Evolutionary conservation across 2,888 invertebrate species (phyloP).

Genomic region (Drosophila picticornis): DNA sequence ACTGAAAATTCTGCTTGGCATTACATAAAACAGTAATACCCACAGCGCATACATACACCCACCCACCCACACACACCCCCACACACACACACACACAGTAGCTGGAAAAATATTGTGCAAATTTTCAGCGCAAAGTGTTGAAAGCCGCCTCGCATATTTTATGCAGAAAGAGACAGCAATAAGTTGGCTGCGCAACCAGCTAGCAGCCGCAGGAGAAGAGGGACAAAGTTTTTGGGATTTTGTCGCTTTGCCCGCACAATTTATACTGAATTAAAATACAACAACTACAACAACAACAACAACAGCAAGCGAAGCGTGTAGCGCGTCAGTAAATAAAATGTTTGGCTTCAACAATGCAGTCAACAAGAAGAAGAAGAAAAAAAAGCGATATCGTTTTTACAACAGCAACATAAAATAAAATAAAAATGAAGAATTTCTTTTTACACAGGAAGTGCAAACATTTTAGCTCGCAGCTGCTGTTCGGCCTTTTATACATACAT

Average conservation of each 20-base stretch:
- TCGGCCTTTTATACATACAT: background rate
- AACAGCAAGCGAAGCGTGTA: slow-evolving; percentile 20
- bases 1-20: slow-evolving; percentile 63
- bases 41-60: slow-evolving; percentile 12
- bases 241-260: slow-evolving; percentile 55
- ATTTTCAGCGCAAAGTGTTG: slow-evolving; percentile 75
- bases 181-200: background rate
- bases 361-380: slow-evolving; percentile 5
- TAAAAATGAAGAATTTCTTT: slow-evolving; percentile 13
- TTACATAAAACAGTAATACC: slow-evolving; percentile 55
- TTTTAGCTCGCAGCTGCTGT: slow-evolving; percentile 35
- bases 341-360: slow-evolving; percentile 56
- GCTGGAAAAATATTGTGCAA: slow-evolving; percentile 65
- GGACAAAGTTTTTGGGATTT: slow-evolving; percentile 18
- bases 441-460: slow-evolving; percentile 49
- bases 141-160: slow-evolving; percentile 64
- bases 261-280: slow-evolving; percentile 54
- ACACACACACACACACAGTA: slow-evolving; percentile 11
- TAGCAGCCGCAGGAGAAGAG: background rate
- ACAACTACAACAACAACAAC: slow-evolving; percentile 11
- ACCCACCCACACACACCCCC: slow-evolving; percentile 9
- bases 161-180: slow-evolving; percentile 38
- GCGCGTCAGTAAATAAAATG: slow-evolving; percentile 65
- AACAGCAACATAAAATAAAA: slow-evolving; percentile 7
- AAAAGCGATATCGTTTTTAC: slow-evolving; percentile 6